Evolutionary conservation across 1,140 invertebrate species (phyloP).

Genomic region (Diachasma alloeum): DNA sequence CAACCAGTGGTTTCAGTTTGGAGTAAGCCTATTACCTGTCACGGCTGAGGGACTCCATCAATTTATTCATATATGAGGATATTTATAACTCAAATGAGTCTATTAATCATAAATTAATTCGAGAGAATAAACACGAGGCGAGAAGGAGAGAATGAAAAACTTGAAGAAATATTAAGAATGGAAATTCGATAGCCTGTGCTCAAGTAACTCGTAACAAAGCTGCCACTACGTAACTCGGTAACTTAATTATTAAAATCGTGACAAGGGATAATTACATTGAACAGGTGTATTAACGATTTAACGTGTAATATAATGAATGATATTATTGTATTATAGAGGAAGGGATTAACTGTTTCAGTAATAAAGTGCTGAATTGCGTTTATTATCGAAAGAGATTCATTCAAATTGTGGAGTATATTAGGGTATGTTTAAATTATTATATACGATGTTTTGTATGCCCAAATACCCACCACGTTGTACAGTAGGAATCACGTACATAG

Average conservation of each 20-base stretch:
- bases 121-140: background rate
- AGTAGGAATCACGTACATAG: background rate
- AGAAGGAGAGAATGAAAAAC: background rate
- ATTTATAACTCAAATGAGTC: background rate
- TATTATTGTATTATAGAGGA: background rate
- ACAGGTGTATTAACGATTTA: background rate
- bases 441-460: background rate
- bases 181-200: constrained; percentile 48
- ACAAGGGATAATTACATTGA: constrained; percentile 35
- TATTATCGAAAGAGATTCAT: background rate
- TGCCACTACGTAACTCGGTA: constrained; percentile 49
- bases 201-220: constrained; percentile 53
- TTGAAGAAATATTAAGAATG: background rate
- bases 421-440: background rate
- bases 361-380: background rate
- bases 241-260: constrained; percentile 32
- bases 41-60: background rate
- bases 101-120: background rate
- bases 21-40: background rate
- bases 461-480: background rate
- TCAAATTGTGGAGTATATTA: background rate
- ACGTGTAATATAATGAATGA: constrained; percentile 31
- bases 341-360: constrained; percentile 16
- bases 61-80: background rate
- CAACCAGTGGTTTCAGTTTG: background rate